Base-by-base conservation (phyloP, 2,113 vertebrate genomes). In the Archocentrus centrarchus region DNA sequence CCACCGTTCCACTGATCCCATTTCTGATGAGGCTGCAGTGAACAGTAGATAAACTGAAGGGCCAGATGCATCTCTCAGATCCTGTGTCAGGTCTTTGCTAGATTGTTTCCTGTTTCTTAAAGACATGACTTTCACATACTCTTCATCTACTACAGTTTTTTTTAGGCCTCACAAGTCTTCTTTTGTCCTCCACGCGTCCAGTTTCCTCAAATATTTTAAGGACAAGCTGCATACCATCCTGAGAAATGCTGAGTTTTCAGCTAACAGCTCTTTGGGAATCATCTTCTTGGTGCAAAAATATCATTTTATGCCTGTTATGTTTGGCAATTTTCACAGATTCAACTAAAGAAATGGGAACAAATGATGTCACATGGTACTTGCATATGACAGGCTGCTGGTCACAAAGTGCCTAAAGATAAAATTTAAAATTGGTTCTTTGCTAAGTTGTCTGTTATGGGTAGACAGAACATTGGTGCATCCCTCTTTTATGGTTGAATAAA, bases 281-380 rank as follows among this genome's bases (percentile, higher is more conserved):
- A 1, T 17, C 4, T 35, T 62, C 17, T 30, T 61, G 13, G 0
- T 32, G 11, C 20, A 41, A 64, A 39, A 39, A 39, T 39, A 39
- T 8, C 9, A 8, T 39, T 39, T 39, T 39, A 39, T 39, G 8
- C 37, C 35, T 35, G 35, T 35, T 35, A 6, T 35, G 5, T 35
- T 35, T 35, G 32, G 32, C 32, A 0, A 39, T 64, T 22, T 39
- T 64, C 22, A 63, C 7, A 44, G 41, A 8, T 41, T 64, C 14
- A 41, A 22, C 62, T 64, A 41, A 41, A 64, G 0, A 0, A 63
- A 64, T 8, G 6, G 35, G 41, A 41, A 22, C 37, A 41, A 63
- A 39, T 41, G 7, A 5, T 22, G 35, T 18, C 22, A 14, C 39
- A 14, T 64, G 61, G 22, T 35, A 35, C 35, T 35, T 7, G 6